Evolutionary conservation across 2,113 vertebrate species (phyloP).

Genomic region (Psittacara wagleri): DNA sequence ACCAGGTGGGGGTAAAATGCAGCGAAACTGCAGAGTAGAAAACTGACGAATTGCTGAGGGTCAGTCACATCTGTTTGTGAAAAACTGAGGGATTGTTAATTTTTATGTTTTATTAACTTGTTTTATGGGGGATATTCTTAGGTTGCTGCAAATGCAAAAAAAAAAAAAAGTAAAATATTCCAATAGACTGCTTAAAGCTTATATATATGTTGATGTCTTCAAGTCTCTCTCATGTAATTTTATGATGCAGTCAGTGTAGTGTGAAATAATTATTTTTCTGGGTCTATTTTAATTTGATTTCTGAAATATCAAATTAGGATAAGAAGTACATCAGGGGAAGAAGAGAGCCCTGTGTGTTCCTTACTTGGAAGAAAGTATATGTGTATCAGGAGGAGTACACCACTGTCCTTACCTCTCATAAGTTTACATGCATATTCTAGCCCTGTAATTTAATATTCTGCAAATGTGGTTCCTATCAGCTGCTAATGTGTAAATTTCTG

Average conservation of each 20-base stretch:
- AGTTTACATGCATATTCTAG: background rate
- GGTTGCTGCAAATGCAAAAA: background rate
- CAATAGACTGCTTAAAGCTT: background rate
- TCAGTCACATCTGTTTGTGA: background rate
- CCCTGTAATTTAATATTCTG: background rate
- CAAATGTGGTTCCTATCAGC: background rate
- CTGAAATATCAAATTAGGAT: background rate
- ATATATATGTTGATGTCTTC: background rate
- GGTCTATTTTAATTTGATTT: background rate
- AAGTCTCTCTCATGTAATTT: background rate
- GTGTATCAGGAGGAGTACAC: background rate
- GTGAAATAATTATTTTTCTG: background rate
- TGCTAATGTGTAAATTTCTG: background rate
- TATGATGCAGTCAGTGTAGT: background rate
- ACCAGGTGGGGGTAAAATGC: conserved; percentile 73
- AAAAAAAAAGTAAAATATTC: background rate
- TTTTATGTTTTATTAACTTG: background rate
- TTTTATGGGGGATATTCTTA: background rate
- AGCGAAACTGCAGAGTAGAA: background rate
- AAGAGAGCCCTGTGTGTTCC: background rate
- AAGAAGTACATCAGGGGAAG: background rate
- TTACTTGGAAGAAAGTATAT: background rate
- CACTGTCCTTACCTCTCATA: background rate
- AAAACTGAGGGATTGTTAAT: background rate
- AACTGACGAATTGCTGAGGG: background rate